Evolutionary conservation across 2,888 invertebrate genomes (phyloP).

Genomic region (Epirrhoe tristata): DNA sequence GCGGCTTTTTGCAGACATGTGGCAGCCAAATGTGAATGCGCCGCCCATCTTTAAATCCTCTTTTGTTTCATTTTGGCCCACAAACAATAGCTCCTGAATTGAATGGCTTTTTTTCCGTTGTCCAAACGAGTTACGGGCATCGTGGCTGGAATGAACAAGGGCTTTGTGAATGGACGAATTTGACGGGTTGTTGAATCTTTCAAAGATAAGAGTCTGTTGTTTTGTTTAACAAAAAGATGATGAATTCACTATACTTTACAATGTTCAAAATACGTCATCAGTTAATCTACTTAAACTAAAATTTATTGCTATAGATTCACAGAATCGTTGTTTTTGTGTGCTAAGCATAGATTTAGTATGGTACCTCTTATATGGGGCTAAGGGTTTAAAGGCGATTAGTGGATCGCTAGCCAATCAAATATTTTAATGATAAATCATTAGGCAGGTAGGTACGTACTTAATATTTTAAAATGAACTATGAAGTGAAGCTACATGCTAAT

Average conservation of each 20-base stretch:
- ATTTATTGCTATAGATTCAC: neutral
- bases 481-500: too few species aligned
- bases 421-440: too few species aligned
- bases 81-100: conserved; percentile 58
- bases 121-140: conserved; percentile 52
- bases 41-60: conserved; percentile 52
- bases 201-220: conserved; percentile 36
- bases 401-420: too few species aligned
- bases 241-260: neutral
- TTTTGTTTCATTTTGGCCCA: conserved; percentile 45
- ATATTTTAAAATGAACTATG: too few species aligned
- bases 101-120: conserved; percentile 55
- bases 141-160: conserved; percentile 44
- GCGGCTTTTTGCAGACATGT: conserved; percentile 70
- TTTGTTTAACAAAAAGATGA: neutral
- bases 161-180: conserved; percentile 51
- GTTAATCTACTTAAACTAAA: neutral
- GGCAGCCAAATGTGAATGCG: conserved; percentile 70
- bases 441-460: too few species aligned
- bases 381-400: too few species aligned
- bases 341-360: too few species aligned
- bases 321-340: neutral
- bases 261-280: neutral
- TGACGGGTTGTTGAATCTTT: conserved; percentile 33
- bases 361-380: too few species aligned